These are phyloP conservation scores for Ptyas mucosa DNA, from an alignment of 2,113 vertebrate genomes.

Conservation along the genomic window DNA sequence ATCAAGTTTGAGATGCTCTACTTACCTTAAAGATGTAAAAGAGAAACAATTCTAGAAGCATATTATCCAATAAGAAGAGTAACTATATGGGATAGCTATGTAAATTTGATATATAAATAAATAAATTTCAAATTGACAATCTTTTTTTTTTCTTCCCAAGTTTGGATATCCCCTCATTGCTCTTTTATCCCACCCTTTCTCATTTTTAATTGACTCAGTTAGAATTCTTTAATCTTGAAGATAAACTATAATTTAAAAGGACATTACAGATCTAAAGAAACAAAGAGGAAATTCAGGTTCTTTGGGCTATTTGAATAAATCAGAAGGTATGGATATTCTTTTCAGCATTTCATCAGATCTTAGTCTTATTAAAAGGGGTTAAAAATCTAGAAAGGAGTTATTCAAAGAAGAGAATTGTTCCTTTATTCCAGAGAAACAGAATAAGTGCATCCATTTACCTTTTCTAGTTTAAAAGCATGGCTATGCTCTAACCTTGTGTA, in stretches of 20 bases:
- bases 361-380: neutral
- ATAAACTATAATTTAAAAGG: neutral
- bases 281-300: neutral
- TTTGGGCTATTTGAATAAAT: neutral
- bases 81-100: neutral
- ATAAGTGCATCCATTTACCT: neutral
- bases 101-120: neutral
- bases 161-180: neutral
- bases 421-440: neutral
- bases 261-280: neutral
- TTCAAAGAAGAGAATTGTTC: neutral
- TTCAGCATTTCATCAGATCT: neutral
- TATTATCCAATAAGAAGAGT: neutral
- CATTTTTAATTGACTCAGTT: neutral
- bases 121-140: neutral
- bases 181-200: neutral
- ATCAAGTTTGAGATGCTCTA: neutral
- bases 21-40: neutral
- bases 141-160: neutral
- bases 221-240: neutral
- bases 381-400: neutral
- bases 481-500: neutral
- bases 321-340: neutral
- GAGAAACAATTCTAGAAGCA: neutral
- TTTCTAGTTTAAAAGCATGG: neutral